These are phyloP conservation scores for Narcine bancroftii DNA, from an alignment of 2,113 vertebrate genomes.

Conservation along the genomic window DNA sequence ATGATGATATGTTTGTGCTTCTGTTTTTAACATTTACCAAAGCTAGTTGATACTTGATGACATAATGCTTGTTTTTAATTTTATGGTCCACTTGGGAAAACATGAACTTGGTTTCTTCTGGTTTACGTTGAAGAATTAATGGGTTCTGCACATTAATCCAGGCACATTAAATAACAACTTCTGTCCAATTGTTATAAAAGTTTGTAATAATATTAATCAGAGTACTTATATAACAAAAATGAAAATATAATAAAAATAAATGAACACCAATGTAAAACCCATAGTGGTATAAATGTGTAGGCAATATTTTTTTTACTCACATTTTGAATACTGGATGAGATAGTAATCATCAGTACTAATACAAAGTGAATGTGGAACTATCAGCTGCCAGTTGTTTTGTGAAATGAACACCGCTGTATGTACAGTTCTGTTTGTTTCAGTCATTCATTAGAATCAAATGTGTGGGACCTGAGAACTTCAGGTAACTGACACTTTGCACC, in stretches of 20 bases:
- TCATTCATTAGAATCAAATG: too few species aligned
- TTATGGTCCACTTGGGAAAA: conserved; percentile 17
- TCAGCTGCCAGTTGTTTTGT: too few species aligned
- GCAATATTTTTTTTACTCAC: not conserved
- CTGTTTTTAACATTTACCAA: conserved; percentile 23
- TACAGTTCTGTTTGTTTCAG: too few species aligned
- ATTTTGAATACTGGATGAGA: not conserved
- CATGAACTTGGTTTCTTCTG: not conserved
- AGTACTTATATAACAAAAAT: conserved; percentile 15
- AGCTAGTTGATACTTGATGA: not conserved
- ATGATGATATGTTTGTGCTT: conserved; percentile 6
- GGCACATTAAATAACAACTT: conserved; percentile 4
- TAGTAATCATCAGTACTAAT: too few species aligned
- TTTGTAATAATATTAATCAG: not conserved
- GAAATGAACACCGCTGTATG: too few species aligned
- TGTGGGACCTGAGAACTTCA: too few species aligned
- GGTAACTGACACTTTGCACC: too few species aligned
- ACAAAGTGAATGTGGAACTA: too few species aligned
- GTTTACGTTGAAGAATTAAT: conserved; percentile 15
- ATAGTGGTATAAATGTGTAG: not conserved
- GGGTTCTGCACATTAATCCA: not conserved
- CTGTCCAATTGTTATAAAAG: not conserved
- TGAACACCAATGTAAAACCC: not conserved
- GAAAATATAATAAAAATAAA: conserved; percentile 3
- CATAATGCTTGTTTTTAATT: conserved; percentile 22